phyloP scores from a whole-genome alignment of 1,140 invertebrate genomes.

The Cydia fagiglandana region DNA sequence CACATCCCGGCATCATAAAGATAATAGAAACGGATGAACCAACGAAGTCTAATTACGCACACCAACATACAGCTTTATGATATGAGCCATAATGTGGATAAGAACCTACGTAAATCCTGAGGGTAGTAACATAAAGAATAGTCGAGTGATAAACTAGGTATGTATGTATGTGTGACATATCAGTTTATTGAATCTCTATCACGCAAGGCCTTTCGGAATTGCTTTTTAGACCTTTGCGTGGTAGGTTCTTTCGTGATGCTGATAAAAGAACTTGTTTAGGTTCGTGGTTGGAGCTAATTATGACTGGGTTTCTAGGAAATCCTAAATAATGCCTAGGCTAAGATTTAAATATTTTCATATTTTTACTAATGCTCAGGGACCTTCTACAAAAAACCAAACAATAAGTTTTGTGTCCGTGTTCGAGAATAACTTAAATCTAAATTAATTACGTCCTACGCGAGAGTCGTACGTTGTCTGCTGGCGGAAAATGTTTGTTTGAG shows the following conservation, averaged over 20 bases:
- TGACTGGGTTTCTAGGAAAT: slow-evolving; percentile 5
- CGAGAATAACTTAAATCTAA: no score
- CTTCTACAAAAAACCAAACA: no score
- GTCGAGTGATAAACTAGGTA: slow-evolving; percentile 12
- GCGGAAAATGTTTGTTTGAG: no score
- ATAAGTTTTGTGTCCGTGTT: no score
- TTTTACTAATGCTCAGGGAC: not conserved
- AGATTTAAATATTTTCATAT: not conserved
- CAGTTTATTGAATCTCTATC: slow-evolving; percentile 27
- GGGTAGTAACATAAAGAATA: not conserved
- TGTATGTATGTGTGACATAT: slow-evolving; percentile 9
- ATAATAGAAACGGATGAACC: not conserved
- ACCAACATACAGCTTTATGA: slow-evolving; percentile 3
- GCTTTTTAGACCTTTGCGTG: slow-evolving; percentile 25
- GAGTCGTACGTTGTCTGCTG: no score
- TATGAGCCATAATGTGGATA: not conserved
- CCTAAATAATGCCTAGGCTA: not conserved
- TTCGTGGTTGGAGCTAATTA: slow-evolving; percentile 15
- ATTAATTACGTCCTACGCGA: no score
- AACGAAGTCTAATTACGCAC: not conserved
- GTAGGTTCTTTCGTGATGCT: slow-evolving; percentile 1
- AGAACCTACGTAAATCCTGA: not conserved
- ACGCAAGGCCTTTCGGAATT: slow-evolving; percentile 21
- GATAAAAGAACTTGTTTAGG: not conserved
- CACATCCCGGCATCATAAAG: not conserved